Base-by-base conservation (phyloP, 1,140 invertebrate genomes). In the Sinella curviseta region DNA sequence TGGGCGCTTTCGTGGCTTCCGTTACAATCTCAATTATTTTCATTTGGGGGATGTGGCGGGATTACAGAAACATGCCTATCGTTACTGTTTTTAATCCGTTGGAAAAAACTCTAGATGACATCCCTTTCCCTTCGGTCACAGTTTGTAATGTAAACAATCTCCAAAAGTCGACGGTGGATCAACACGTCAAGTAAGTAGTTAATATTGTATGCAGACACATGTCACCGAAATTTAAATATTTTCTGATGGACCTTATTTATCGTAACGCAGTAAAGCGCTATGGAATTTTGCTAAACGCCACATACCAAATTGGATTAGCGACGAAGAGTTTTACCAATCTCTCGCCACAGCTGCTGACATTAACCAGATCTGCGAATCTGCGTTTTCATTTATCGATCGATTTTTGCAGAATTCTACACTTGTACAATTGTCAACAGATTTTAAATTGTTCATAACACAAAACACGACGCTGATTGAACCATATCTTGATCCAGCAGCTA, bases 31-130 rank as follows among this genome's bases (percentile, higher is more conserved):
- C 89, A 81, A 84, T 85, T 0, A 85, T 83, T 48, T 82, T 90
- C 4, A 90, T 91, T 17, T 83, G 84, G 20, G 87, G 87, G 77
- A 88, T 89, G 0, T 90, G 88, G 85, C 83, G 84, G 0, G 90
- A 90, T 77, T 91, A 90, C 89, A 86, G 88, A 12, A 86, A 86
- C 16, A 88, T 87, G 3, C 90, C 90, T 1, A 89, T 91, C 1
- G 89, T 90, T 24, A 89, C 91, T 0, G 89, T 89, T 78, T 90
- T 91, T 82, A 87, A 88, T 34, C 75, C 81, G 0, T 31, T 60
- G 35, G 82, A 83, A 31, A 83, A 79, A 28, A 78, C 79, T 0
- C 77, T 83, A 3, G 82, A 81, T n/a, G 65, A 79, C 31, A 81
- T 82, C 33, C 82, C 82, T 4, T 83, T 83, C 36, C 82, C 82